Evolutionary conservation across 2,888 invertebrate genomes (phyloP).

Genomic region (Drosophila recens): DNA sequence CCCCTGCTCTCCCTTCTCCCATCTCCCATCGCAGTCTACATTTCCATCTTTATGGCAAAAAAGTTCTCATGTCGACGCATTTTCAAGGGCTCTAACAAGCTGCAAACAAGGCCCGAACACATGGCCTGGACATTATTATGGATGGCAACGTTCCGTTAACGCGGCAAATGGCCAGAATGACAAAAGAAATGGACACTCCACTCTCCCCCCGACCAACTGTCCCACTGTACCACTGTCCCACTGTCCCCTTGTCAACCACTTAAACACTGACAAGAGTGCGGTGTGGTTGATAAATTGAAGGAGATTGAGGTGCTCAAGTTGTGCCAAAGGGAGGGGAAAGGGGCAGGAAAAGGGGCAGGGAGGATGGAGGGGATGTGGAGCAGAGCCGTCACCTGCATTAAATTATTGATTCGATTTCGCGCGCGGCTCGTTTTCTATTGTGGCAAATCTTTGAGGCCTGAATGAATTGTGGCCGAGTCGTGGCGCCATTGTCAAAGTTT

Average conservation of each 20-base stretch:
- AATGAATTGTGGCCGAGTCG: slow-evolving; percentile 48
- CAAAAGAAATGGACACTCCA: slow-evolving; percentile 54
- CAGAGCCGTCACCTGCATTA: slow-evolving; percentile 68
- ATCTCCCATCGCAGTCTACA: background rate
- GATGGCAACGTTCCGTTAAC: slow-evolving; percentile 57
- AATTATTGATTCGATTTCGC: slow-evolving; percentile 79
- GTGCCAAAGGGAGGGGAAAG: background rate
- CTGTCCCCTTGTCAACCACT: background rate
- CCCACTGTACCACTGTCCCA: background rate
- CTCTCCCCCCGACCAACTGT: background rate
- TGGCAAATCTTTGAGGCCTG: slow-evolving; percentile 62
- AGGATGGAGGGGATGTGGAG: background rate
- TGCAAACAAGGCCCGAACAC: slow-evolving; percentile 60
- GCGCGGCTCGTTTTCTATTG: slow-evolving; percentile 74
- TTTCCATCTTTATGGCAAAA: slow-evolving; percentile 2
- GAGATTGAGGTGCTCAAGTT: background rate
- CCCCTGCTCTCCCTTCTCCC: background rate
- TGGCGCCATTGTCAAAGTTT: slow-evolving; percentile 58
- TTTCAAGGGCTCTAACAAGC: slow-evolving; percentile 53
- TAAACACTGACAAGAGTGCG: slow-evolving; percentile 7
- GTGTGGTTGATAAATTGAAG: slow-evolving; percentile 13
- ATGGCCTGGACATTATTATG: slow-evolving; percentile 64
- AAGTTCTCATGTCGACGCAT: slow-evolving; percentile 31
- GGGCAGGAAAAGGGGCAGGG: background rate
- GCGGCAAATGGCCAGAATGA: slow-evolving; percentile 65